phyloP scores from a whole-genome alignment of 2,888 invertebrate species.

The Zygaena filipendulae region DNA sequence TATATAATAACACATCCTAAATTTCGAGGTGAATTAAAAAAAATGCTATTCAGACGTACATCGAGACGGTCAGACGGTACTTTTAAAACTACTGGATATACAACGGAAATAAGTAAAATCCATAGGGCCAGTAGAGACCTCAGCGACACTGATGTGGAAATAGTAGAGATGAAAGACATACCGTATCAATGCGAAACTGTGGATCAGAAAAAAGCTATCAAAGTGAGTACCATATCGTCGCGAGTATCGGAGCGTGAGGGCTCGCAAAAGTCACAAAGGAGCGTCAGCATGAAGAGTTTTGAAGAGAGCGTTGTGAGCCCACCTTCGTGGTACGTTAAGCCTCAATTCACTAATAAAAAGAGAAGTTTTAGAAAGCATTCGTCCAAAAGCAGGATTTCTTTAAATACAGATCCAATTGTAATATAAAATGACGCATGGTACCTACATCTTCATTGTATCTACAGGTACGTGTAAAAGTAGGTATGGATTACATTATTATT shows the following conservation, averaged over 20 bases:
- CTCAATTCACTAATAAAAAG: constrained; percentile 61
- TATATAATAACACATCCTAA: constrained; percentile 84
- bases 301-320: constrained; percentile 45
- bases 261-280: constrained; percentile 30
- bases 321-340: constrained; percentile 64
- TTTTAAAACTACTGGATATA: constrained; percentile 40
- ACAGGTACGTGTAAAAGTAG: no score
- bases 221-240: constrained; percentile 40
- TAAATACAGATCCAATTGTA: constrained; percentile 25
- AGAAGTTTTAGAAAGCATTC: constrained; percentile 53
- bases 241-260: constrained; percentile 36
- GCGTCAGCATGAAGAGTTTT: constrained; percentile 46
- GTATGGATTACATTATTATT: no score
- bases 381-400: constrained; percentile 33
- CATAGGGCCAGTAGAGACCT: constrained; percentile 47
- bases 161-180: constrained; percentile 64
- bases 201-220: constrained; percentile 17
- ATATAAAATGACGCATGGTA: constrained; percentile 10
- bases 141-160: constrained; percentile 61
- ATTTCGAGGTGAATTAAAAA: constrained; percentile 72
- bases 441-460: not conserved
- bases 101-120: constrained; percentile 33
- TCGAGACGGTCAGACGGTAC: constrained; percentile 46
- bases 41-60: constrained; percentile 46
- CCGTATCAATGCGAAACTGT: constrained; percentile 33